Evolutionary conservation across 2,888 invertebrate genomes (phyloP).

Genomic region (Mythimna impura): DNA sequence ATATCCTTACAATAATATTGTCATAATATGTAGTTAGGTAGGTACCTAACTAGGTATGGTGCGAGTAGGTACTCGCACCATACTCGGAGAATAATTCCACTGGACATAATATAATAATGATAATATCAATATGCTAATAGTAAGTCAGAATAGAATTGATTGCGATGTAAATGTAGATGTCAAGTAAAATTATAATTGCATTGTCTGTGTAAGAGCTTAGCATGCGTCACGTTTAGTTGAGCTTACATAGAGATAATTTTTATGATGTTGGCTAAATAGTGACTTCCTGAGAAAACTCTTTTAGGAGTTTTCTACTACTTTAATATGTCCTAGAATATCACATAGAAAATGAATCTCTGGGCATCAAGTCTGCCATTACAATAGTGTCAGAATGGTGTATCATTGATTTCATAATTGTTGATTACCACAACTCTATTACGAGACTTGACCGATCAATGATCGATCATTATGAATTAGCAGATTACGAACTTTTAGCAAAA

Average conservation of each 20-base stretch:
- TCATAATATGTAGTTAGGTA: background rate
- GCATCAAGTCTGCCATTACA: too few species aligned
- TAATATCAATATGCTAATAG: slow-evolving; percentile 48
- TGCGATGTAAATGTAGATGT: slow-evolving; percentile 44
- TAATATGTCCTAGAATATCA: too few species aligned
- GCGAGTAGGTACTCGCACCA: background rate
- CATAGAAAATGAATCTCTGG: too few species aligned
- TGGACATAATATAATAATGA: slow-evolving; percentile 22
- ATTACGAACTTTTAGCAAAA: too few species aligned
- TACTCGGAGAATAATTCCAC: slow-evolving; percentile 26
- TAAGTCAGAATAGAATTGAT: slow-evolving; percentile 34
- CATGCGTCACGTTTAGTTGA: slow-evolving; percentile 23
- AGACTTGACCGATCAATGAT: too few species aligned
- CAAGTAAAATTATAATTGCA: slow-evolving; percentile 43
- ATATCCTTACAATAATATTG: slow-evolving; percentile 10
- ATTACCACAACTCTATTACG: too few species aligned
- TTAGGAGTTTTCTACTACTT: too few species aligned
- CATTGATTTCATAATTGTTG: too few species aligned
- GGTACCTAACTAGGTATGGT: too few species aligned
- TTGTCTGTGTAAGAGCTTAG: slow-evolving; percentile 11
- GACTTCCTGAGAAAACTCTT: too few species aligned
- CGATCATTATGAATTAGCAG: too few species aligned
- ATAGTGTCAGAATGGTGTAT: too few species aligned
- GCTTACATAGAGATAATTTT: background rate
- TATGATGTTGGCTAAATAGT: background rate